Percentiles rank a stretch among this genome's conserved stretches.
Evolutionary conservation across 2,888 invertebrate species (phyloP).

Genomic region (Papilio demoleus): DNA sequence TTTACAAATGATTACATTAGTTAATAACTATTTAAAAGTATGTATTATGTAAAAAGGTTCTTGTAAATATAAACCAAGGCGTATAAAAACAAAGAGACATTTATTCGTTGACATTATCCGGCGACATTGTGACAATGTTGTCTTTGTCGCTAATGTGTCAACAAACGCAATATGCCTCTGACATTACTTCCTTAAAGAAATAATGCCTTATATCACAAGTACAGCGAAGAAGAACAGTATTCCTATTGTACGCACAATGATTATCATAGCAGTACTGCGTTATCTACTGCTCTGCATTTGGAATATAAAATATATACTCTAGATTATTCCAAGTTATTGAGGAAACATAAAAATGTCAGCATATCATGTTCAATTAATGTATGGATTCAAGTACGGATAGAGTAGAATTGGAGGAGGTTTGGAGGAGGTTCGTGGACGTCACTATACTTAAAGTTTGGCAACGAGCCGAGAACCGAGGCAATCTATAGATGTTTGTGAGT

Average conservation of each 20-base stretch:
- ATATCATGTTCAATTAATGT: constrained; percentile 11
- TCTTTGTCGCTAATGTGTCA: constrained; percentile 6
- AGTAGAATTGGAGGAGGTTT: too few relatives aligned
- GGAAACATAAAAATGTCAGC: neutral
- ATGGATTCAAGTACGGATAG: neutral
- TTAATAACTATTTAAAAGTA: too few relatives aligned
- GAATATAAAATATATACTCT: too few relatives aligned
- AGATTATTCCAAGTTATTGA: neutral
- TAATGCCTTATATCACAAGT: neutral
- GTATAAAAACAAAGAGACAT: constrained; percentile 1
- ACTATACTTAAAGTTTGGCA: neutral
- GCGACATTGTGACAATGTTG: neutral
- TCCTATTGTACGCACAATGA: neutral
- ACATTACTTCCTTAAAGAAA: neutral
- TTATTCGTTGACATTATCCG: constrained; percentile 18
- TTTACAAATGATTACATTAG: neutral
- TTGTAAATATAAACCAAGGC: neutral
- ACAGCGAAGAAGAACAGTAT: neutral
- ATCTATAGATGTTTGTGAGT: neutral
- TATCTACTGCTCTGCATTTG: too few relatives aligned
- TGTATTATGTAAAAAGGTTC: neutral
- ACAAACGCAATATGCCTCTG: neutral
- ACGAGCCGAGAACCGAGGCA: neutral
- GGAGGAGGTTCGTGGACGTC: neutral
- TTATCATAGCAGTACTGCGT: too few relatives aligned